A percentile compares a stretch with the other conserved stretches of the same genome.
phyloP scores from a whole-genome alignment of 2,113 vertebrate genomes.

The Myodes glareolus region DNA sequence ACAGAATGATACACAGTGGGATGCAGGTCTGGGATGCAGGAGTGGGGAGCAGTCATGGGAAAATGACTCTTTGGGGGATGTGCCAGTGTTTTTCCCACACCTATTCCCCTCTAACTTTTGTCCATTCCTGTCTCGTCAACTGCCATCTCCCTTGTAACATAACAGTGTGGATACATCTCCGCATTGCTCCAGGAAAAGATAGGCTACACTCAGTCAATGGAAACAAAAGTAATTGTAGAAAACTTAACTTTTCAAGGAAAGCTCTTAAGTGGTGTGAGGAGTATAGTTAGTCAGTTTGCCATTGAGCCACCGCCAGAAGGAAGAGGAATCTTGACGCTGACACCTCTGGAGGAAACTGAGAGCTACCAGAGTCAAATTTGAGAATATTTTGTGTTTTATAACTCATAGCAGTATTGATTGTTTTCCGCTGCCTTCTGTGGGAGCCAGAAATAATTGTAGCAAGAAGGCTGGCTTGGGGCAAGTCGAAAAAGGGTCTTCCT shows the following conservation, averaged over 20 bases:
- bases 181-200: conserved; percentile 12
- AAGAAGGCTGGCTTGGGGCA: conserved; percentile 33
- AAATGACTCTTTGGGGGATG: not conserved
- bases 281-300: not conserved
- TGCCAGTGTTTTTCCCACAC: not conserved
- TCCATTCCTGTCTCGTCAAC: not conserved
- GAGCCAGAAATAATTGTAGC: conserved; percentile 61
- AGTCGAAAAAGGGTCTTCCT: conserved; percentile 18
- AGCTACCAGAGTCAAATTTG: not conserved
- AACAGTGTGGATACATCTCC: not conserved
- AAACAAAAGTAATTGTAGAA: conserved; percentile 25
- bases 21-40: not conserved
- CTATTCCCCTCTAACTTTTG: not conserved
- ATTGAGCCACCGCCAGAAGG: conserved; percentile 25
- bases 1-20: not conserved
- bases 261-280: not conserved
- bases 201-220: conserved; percentile 25
- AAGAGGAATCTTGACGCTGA: not conserved
- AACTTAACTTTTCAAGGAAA: not conserved
- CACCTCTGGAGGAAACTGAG: not conserved
- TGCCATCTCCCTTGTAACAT: not conserved
- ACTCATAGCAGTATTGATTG: conserved; percentile 62
- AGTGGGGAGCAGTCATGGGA: not conserved
- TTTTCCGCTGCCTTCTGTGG: conserved; percentile 34
- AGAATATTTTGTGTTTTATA: conserved; percentile 45